phyloP scores from a whole-genome alignment of 2,113 vertebrate genomes.

The Campylomormyrus tamandua region DNA sequence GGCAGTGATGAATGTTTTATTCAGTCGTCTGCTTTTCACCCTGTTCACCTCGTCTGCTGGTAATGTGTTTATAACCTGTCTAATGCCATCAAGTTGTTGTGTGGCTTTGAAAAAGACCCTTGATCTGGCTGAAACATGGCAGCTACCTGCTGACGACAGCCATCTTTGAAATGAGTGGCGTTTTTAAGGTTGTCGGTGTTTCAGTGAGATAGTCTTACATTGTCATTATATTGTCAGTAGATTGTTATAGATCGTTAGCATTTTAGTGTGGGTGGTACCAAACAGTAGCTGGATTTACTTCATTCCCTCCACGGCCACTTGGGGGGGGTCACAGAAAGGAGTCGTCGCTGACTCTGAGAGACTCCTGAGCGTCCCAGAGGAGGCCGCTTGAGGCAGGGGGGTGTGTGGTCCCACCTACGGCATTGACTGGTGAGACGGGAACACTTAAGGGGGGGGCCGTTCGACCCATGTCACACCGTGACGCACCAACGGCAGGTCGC shows the following conservation, averaged over 20 bases:
- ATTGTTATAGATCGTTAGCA: no score
- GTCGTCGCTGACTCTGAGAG: not conserved
- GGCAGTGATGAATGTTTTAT: slow-evolving; percentile 12
- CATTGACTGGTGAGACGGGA: not conserved
- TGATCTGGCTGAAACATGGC: not conserved
- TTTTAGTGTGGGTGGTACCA: not conserved
- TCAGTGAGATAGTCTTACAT: no score
- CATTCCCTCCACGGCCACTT: not conserved
- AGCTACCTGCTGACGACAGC: not conserved
- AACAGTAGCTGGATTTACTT: not conserved
- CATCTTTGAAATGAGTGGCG: not conserved
- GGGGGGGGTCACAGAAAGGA: not conserved
- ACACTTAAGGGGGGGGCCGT: not conserved
- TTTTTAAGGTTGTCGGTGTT: not conserved
- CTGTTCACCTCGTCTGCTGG: not conserved
- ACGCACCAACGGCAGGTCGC: not conserved
- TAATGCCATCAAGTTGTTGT: not conserved
- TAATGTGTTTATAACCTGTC: not conserved
- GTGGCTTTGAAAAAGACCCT: not conserved
- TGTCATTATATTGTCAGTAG: no score
- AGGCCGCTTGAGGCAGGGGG: not conserved
- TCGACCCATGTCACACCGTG: not conserved
- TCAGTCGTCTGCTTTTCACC: not conserved
- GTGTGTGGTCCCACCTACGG: not conserved
- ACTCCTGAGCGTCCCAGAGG: not conserved